Evolutionary conservation across 2,888 invertebrate species (phyloP).

Genomic region (Trichopria drosophilae): DNA sequence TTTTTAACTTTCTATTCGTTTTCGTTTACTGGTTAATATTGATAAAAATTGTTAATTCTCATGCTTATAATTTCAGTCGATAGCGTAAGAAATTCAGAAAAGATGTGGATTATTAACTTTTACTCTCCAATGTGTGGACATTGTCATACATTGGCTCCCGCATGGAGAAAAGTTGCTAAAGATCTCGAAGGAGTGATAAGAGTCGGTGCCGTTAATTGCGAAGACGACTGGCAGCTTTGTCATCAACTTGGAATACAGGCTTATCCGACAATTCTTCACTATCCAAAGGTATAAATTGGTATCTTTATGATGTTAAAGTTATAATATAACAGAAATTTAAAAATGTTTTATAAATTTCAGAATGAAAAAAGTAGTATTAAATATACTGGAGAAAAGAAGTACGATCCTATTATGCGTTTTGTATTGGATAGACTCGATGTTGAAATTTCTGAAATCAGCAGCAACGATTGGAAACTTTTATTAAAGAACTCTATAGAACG

Average conservation of each 20-base stretch:
- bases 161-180: conserved; percentile 79
- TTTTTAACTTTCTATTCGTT: too few relatives aligned
- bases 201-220: conserved; percentile 85
- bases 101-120: conserved; percentile 84
- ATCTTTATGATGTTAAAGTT: not conserved
- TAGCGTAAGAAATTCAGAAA: conserved; percentile 62
- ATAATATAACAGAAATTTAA: not conserved
- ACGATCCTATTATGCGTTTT: conserved; percentile 42
- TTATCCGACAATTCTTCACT: conserved; percentile 78
- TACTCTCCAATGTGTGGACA: conserved; percentile 86
- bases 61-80: conserved; percentile 58
- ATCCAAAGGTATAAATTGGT: conserved; percentile 59
- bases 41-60: too few relatives aligned
- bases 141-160: conserved; percentile 79
- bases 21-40: too few relatives aligned
- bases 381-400: conserved; percentile 41
- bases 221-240: conserved; percentile 80
- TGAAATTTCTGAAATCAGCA: conserved; percentile 42
- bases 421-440: conserved; percentile 44
- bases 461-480: conserved; percentile 39
- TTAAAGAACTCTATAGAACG: conserved; percentile 34
- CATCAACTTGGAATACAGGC: conserved; percentile 71
- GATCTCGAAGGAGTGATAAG: conserved; percentile 75
- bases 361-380: conserved; percentile 43
- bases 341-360: conserved; percentile 28